Evolutionary conservation across 2,888 invertebrate genomes (phyloP).

Genomic region (Drosophila rubida): DNA sequence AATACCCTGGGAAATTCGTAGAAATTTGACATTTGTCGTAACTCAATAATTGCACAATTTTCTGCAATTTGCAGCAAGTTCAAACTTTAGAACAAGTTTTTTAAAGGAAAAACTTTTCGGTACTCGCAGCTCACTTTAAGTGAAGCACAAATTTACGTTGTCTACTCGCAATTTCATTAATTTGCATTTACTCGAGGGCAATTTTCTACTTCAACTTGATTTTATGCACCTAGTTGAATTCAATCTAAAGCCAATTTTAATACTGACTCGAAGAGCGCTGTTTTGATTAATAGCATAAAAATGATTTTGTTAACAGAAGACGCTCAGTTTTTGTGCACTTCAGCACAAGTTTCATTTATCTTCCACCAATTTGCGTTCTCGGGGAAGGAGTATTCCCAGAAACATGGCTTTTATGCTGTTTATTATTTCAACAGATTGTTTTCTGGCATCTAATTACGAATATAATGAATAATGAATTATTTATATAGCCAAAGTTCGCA

Average conservation of each 20-base stretch:
- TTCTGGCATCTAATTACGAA: slow-evolving; percentile 35
- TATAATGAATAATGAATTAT: slow-evolving; percentile 55
- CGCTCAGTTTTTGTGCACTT: background rate
- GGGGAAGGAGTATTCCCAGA: background rate
- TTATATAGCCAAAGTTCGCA: slow-evolving; percentile 22
- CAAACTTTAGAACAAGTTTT: background rate
- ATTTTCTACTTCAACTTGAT: background rate
- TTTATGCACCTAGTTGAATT: too few species aligned
- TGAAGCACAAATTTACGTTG: background rate
- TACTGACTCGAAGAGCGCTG: background rate
- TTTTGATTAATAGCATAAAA: slow-evolving; percentile 2
- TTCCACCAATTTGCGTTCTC: background rate
- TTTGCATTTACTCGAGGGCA: background rate
- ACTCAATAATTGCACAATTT: background rate
- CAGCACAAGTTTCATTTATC: slow-evolving; percentile 4
- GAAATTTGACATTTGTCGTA: background rate
- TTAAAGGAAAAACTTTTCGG: background rate
- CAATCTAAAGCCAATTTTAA: background rate
- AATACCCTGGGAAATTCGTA: background rate
- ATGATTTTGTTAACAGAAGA: background rate
- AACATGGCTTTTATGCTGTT: background rate
- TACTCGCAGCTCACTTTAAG: background rate
- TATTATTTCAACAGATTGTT: slow-evolving; percentile 4
- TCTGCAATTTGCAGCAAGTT: background rate
- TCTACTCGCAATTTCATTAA: background rate